A percentile compares a stretch with the other conserved stretches of the same genome.
Conservation (phyloP, 2,113 vertebrate species). For the Limanda limanda region DNA sequence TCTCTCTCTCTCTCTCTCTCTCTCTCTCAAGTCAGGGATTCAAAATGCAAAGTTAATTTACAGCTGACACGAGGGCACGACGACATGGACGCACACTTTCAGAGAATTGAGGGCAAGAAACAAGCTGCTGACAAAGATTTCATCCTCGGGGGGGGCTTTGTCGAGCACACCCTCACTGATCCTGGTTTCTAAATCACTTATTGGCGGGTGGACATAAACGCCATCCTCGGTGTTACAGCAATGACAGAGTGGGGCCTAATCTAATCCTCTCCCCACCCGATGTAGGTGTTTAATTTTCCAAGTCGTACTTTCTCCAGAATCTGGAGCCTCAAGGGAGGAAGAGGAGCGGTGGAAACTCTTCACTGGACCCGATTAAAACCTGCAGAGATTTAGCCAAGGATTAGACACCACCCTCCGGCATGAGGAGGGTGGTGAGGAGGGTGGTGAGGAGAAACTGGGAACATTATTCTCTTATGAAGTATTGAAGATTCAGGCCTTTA, state of each 20-base stretch:
- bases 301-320: slow-evolving; percentile 44
- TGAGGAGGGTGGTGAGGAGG: slow-evolving; percentile 24
- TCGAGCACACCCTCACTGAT: slow-evolving; percentile 37
- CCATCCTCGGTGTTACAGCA: slow-evolving; percentile 38
- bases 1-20: background rate
- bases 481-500: slow-evolving; percentile 30
- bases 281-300: slow-evolving; percentile 46
- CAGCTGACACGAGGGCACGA: background rate
- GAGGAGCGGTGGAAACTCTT: slow-evolving; percentile 46
- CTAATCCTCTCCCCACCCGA: slow-evolving; percentile 68
- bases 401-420: slow-evolving; percentile 61
- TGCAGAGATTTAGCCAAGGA: slow-evolving; percentile 66
- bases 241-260: slow-evolving; percentile 53
- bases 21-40: slow-evolving; percentile 17
- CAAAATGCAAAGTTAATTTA: slow-evolving; percentile 19
- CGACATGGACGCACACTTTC: background rate
- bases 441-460: too few species aligned
- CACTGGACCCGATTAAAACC: slow-evolving; percentile 70
- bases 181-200: slow-evolving; percentile 47
- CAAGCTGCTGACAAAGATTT: background rate
- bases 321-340: slow-evolving; percentile 42
- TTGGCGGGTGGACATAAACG: slow-evolving; percentile 68
- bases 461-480: slow-evolving; percentile 59
- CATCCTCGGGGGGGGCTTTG: slow-evolving; percentile 2
- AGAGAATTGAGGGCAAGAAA: slow-evolving; percentile 26